These are phyloP conservation scores for Panagrolaimus sp. DNA, from an alignment of 1,140 invertebrate genomes.

Conservation along the genomic window DNA sequence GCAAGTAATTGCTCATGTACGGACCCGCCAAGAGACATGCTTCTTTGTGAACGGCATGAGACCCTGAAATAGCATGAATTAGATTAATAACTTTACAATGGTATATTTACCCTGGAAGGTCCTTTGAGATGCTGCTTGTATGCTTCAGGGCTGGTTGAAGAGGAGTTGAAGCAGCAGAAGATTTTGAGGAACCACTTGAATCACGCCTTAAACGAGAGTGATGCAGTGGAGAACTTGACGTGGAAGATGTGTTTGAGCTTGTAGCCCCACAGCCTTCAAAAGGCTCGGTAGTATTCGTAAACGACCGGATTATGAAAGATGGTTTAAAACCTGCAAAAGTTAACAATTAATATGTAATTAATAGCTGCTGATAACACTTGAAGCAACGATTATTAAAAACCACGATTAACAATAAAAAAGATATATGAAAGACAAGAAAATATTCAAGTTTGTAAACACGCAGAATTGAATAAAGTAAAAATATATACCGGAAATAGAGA, in stretches of 20 bases:
- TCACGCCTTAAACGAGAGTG: background rate
- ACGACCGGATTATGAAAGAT: conserved; percentile 7
- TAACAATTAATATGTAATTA: no score
- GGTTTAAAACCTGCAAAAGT: background rate
- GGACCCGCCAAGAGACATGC: conserved; percentile 56
- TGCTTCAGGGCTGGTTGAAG: conserved; percentile 14
- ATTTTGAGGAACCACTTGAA: background rate
- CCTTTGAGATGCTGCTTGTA: background rate
- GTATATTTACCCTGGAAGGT: background rate
- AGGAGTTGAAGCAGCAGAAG: background rate
- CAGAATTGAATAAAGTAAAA: background rate
- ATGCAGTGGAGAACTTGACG: conserved; percentile 4
- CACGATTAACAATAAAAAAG: background rate
- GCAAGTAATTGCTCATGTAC: conserved; percentile 54
- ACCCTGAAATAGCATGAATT: conserved; percentile 30
- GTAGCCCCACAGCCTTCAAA: background rate
- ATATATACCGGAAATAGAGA: background rate
- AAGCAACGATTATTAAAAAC: background rate
- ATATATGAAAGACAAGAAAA: background rate
- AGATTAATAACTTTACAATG: no score
- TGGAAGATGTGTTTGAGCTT: background rate
- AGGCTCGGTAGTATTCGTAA: background rate
- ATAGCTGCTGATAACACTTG: background rate
- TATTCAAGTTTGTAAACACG: background rate
- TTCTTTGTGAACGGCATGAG: conserved; percentile 50